Base-by-base conservation (phyloP, 2,888 invertebrate species). In the Merodon equestris region DNA sequence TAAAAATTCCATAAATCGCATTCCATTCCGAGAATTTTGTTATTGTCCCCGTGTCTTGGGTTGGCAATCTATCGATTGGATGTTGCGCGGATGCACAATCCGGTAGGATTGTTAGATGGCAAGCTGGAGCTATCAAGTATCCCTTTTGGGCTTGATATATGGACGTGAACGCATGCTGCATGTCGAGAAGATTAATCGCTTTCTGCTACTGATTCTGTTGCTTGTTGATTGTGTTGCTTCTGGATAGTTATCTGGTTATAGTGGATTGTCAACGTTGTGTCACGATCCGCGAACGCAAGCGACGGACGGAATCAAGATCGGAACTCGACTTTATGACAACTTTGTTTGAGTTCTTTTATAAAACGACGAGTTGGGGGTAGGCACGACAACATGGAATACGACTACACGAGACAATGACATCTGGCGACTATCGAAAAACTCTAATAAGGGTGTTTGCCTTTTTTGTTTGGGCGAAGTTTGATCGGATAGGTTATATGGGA, bases 151-250 rank as follows among this genome's bases (percentile, higher is more conserved):
- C 47, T 77, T 72, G 76, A 72, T 77, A 71, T 67, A 67, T 77
- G 76, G 66, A 77, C 71, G 71, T 77, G 76, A 77, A 67, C 76
- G 76, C 71, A 77, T 77, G 76, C 76, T 77, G 66, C 66, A 77
- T 71, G 71, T 72, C 71, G 66, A 77, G 66, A 77, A 72, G 76
- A 77, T 77, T 77, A 77, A 77, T 77, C 66, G 76, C 51, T 77
- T 71, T 56, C 27, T 66, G 66, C 18, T 66, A 50, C 64, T 53
- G 63, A 3, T 56, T 19, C 15, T 56, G 13, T 57, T 51, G 53
- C 42, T 57, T 38, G 27, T 38, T 51, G 34, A n/a, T 51, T 17
- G 38, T 34, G 42, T 45, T 64, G 50, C 50, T 63, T 54, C 34
- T 56, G 58, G 2, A 36, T 5, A 48, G 27, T 13, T 51, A 15